Conservation (phyloP, 2,113 vertebrate species). For the Trematocara marginatum region DNA sequence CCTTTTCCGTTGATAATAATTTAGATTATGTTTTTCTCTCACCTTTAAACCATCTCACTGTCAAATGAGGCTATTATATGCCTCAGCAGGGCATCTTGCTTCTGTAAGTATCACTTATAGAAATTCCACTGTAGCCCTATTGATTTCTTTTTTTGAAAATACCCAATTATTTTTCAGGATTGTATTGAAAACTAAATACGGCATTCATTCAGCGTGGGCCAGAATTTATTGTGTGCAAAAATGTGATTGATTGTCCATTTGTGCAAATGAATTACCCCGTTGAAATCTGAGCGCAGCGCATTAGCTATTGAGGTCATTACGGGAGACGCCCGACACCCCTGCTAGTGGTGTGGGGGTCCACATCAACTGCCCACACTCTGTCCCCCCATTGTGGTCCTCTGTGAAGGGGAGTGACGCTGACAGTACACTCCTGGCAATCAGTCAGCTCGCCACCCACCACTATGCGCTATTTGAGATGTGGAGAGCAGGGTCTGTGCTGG, state of each 20-base stretch:
- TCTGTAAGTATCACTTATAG: constrained; percentile 13
- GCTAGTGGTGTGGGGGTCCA: constrained; percentile 17
- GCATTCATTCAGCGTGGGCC: not conserved
- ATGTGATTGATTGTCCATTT: constrained; percentile 63
- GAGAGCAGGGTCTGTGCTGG: constrained; percentile 43
- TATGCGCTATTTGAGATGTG: constrained; percentile 64
- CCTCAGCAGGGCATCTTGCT: not conserved
- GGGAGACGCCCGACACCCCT: constrained; percentile 4
- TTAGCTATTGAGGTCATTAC: constrained; percentile 51
- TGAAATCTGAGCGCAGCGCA: constrained; percentile 43
- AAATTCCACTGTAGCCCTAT: constrained; percentile 4
- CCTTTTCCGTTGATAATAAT: not conserved
- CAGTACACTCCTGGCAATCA: constrained; percentile 69
- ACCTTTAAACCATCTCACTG: not conserved
- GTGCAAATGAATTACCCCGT: constrained; percentile 55
- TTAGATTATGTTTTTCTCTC: not conserved
- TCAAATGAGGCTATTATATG: not conserved
- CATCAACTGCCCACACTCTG: constrained; percentile 28
- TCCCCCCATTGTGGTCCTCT: constrained; percentile 47
- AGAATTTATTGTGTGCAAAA: constrained; percentile 45
- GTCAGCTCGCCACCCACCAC: constrained; percentile 75
- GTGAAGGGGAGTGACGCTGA: constrained; percentile 56
- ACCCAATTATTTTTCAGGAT: constrained; percentile 29
- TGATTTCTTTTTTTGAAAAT: constrained; percentile 33
- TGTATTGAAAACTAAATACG: constrained; percentile 37